Percentiles rank a stretch among this genome's conserved stretches.
phyloP scores from a whole-genome alignment of 1,140 invertebrate genomes.

The Phymastichus coffea region DNA sequence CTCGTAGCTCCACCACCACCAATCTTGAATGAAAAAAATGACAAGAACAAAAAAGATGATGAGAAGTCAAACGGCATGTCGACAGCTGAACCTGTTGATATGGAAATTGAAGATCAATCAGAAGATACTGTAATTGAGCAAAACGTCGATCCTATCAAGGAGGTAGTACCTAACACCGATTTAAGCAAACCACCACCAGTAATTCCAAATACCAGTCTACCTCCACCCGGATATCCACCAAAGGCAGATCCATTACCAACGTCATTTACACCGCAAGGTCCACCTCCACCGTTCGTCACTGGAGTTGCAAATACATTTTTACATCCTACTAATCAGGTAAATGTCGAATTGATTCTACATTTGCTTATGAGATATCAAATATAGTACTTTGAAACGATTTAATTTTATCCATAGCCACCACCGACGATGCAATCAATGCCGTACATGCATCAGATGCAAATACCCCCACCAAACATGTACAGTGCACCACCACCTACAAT shows the following conservation, averaged over 20 bases:
- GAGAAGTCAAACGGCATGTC: conserved; percentile 26
- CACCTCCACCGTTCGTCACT: conserved; percentile 44
- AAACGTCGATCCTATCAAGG: conserved; percentile 29
- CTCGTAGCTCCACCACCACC: conserved; percentile 50
- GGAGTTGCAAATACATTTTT: conserved; percentile 32
- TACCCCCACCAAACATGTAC: conserved; percentile 30
- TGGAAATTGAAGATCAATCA: conserved; percentile 56
- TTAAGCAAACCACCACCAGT: conserved; percentile 5
- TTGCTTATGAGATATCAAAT: no score
- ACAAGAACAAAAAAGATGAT: no score
- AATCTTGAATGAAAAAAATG: conserved; percentile 40
- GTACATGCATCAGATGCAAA: conserved; percentile 35
- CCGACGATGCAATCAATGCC: conserved; percentile 8
- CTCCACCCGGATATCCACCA: conserved; percentile 22
- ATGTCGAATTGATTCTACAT: neutral
- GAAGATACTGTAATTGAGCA: conserved; percentile 51
- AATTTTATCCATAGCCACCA: neutral
- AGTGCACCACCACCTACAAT: conserved; percentile 46
- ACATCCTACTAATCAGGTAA: conserved; percentile 31
- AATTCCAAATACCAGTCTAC: conserved; percentile 20
- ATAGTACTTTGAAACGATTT: no score
- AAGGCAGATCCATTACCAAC: conserved; percentile 17
- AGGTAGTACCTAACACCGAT: conserved; percentile 24
- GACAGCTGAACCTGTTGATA: conserved; percentile 47
- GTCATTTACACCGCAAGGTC: conserved; percentile 23